Evolutionary conservation across 1,140 invertebrate genomes (phyloP).

Genomic region (Zaprionus camerounensis): DNA sequence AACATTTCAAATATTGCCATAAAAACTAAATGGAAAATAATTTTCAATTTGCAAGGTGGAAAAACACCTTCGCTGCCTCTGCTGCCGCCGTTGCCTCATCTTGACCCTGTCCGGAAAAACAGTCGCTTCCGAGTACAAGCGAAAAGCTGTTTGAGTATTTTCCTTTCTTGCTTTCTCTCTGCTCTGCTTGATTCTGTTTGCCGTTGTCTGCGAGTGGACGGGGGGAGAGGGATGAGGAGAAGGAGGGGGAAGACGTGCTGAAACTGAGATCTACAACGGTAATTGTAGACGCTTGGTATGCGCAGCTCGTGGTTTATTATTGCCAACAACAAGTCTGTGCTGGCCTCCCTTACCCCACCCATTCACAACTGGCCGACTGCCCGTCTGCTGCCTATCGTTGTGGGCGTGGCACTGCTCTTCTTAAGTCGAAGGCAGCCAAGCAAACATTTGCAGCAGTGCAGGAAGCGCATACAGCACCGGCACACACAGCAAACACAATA

Average conservation of each 20-base stretch:
- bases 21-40: constrained; percentile 65
- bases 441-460: constrained; percentile 71
- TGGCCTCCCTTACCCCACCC: background rate
- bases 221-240: background rate
- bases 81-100: background rate
- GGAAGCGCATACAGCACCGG: constrained; percentile 59
- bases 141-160: constrained; percentile 22
- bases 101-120: constrained; percentile 26
- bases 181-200: constrained; percentile 26
- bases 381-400: background rate
- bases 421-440: constrained; percentile 66
- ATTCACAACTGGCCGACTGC: constrained; percentile 17
- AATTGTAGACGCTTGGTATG: constrained; percentile 78
- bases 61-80: background rate
- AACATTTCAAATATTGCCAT: constrained; percentile 44
- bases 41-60: constrained; percentile 71
- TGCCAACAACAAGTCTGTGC: constrained; percentile 32
- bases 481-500: constrained; percentile 16
- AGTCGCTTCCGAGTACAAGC: constrained; percentile 37
- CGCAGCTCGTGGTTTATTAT: constrained; percentile 75
- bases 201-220: constrained; percentile 4
- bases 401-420: constrained; percentile 67
- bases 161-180: constrained; percentile 23
- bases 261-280: constrained; percentile 52
- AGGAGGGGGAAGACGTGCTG: background rate